phyloP scores from a whole-genome alignment of 1,140 invertebrate genomes.

The Drosophila sturtevanti region DNA sequence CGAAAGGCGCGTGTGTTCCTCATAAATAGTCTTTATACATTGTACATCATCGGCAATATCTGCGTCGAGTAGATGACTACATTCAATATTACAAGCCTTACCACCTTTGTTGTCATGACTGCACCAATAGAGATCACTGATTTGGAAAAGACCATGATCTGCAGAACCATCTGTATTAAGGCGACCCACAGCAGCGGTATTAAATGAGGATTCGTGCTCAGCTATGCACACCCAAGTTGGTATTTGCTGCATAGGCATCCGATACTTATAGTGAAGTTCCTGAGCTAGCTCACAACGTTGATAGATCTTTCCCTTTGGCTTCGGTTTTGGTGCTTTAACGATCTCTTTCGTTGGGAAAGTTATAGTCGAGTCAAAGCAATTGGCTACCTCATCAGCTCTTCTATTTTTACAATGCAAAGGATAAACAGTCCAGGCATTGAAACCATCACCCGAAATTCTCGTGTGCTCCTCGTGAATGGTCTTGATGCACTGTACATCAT shows the following conservation, averaged over 20 bases:
- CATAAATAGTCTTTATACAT: constrained; percentile 86
- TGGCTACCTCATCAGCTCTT: constrained; percentile 59
- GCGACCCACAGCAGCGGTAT: constrained; percentile 86
- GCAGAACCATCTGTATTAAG: constrained; percentile 82
- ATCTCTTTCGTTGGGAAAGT: constrained; percentile 32
- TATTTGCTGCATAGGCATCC: constrained; percentile 73
- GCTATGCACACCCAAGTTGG: constrained; percentile 90
- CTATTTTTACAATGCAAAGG: constrained; percentile 82
- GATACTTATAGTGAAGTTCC: constrained; percentile 85
- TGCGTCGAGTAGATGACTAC: constrained; percentile 85
- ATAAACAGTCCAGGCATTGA: constrained; percentile 89
- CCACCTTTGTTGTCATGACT: constrained; percentile 84
- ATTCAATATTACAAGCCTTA: constrained; percentile 86
- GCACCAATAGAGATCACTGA: constrained; percentile 87
- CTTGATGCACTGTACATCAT: constrained; percentile 87
- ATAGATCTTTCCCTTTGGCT: constrained; percentile 85
- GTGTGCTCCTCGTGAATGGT: constrained; percentile 86
- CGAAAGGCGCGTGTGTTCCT: constrained; percentile 85
- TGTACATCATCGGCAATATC: constrained; percentile 87
- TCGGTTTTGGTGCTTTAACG: background rate
- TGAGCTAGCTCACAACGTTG: constrained; percentile 87
- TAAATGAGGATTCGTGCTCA: constrained; percentile 87
- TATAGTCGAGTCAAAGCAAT: constrained; percentile 45
- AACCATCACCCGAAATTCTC: constrained; percentile 87
- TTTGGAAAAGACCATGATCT: constrained; percentile 86